Evolutionary conservation across 2,113 vertebrate species (phyloP).

Genomic region (Psophia crepitans): DNA sequence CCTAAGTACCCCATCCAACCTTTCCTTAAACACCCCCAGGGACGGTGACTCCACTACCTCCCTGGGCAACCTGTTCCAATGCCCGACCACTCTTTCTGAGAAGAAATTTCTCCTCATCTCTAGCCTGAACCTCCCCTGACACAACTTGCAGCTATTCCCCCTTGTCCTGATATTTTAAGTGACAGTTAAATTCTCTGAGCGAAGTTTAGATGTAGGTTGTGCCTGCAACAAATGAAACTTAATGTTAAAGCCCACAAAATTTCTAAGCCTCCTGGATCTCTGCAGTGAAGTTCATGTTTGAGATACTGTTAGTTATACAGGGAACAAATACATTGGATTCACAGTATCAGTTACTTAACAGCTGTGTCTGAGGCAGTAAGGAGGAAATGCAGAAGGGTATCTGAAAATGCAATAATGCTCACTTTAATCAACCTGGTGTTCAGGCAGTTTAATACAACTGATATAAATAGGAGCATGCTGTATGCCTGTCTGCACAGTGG

Average conservation of each 20-base stretch:
- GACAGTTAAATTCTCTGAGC: neutral
- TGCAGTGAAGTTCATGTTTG: neutral
- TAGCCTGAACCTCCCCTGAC: no score
- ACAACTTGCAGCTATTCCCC: no score
- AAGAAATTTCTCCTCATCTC: no score
- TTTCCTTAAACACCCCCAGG: no score
- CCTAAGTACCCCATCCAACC: no score
- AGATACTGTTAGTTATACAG: neutral
- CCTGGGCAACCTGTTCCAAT: no score
- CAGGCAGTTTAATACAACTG: neutral
- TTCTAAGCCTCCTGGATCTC: neutral
- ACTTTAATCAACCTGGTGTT: neutral
- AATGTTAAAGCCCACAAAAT: neutral
- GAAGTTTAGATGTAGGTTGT: neutral
- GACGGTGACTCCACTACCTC: no score
- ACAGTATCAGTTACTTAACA: neutral
- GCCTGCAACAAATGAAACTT: neutral
- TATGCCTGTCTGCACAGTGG: neutral
- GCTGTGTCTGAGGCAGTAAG: neutral
- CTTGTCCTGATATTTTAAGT: no score
- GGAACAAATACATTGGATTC: neutral
- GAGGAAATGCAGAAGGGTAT: neutral
- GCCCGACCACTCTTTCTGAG: no score
- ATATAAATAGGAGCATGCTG: neutral
- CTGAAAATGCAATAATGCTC: neutral